phyloP scores from a whole-genome alignment of 2,113 vertebrate genomes.

The Nibea albiflora region DNA sequence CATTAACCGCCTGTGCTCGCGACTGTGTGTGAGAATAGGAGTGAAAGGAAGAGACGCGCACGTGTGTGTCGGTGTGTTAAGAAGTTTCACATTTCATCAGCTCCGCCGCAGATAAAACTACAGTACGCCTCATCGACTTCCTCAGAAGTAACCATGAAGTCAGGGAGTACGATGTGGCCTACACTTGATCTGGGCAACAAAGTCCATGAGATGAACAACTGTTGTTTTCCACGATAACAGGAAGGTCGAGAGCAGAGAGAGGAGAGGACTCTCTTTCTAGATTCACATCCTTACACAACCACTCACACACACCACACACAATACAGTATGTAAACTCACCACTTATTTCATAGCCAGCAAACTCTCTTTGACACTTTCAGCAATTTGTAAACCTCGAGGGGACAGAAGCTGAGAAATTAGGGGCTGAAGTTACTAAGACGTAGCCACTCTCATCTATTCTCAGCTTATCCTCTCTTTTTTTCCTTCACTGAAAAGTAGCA shows the following conservation, averaged over 20 bases:
- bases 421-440: background rate
- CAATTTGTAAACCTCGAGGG: background rate
- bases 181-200: background rate
- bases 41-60: background rate
- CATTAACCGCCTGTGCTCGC: slow-evolving; percentile 1
- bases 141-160: background rate
- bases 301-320: background rate
- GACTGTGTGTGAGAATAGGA: background rate
- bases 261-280: background rate
- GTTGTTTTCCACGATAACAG: slow-evolving; percentile 27
- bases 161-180: background rate
- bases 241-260: slow-evolving; percentile 5
- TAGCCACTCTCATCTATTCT: background rate
- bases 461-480: background rate
- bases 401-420: background rate
- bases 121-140: background rate
- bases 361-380: slow-evolving; percentile 9
- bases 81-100: background rate
- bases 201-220: slow-evolving; percentile 14
- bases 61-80: background rate
- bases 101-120: slow-evolving; percentile 12
- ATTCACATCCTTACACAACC: background rate
- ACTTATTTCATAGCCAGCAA: background rate
- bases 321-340: background rate
- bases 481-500: slow-evolving; percentile 11